These are phyloP conservation scores for Dipodomys ordii DNA, from an alignment of 2,113 vertebrate species.

Conservation along the genomic window DNA sequence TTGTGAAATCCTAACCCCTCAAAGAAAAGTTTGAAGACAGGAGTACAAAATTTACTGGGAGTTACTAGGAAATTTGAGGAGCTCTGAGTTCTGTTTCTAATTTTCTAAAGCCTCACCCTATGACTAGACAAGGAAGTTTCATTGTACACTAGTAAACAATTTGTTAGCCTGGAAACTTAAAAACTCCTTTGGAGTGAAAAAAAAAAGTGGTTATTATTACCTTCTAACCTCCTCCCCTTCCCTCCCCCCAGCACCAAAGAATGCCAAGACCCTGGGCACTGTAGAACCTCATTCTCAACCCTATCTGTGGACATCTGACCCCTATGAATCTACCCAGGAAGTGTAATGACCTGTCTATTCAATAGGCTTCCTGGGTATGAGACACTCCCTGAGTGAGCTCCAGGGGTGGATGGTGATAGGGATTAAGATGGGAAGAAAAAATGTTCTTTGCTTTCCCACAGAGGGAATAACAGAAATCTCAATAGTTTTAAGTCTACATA, in stretches of 20 bases:
- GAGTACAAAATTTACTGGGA: neutral
- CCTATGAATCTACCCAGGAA: neutral
- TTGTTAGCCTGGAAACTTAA: constrained; percentile 28
- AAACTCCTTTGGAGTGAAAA: constrained; percentile 11
- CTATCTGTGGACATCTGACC: neutral
- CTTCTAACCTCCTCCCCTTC: neutral
- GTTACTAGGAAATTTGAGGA: constrained; percentile 27
- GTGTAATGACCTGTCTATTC: neutral
- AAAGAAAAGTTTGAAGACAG: constrained; percentile 44
- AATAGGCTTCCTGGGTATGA: neutral
- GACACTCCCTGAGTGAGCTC: neutral
- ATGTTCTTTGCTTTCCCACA: neutral
- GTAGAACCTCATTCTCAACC: neutral
- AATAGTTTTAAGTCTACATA: neutral
- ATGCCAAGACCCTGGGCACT: neutral
- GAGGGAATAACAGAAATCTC: neutral
- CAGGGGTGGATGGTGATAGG: neutral
- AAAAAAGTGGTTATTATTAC: neutral
- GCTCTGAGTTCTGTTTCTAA: constrained; percentile 27
- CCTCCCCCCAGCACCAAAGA: neutral
- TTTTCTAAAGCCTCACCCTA: constrained; percentile 21
- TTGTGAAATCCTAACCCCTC: constrained; percentile 52
- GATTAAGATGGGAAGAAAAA: neutral
- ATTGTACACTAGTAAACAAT: constrained; percentile 22
- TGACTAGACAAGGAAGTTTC: constrained; percentile 25